phyloP scores from a whole-genome alignment of 2,797 vertebrate species.

The Rhinichthys osculus region DNA sequence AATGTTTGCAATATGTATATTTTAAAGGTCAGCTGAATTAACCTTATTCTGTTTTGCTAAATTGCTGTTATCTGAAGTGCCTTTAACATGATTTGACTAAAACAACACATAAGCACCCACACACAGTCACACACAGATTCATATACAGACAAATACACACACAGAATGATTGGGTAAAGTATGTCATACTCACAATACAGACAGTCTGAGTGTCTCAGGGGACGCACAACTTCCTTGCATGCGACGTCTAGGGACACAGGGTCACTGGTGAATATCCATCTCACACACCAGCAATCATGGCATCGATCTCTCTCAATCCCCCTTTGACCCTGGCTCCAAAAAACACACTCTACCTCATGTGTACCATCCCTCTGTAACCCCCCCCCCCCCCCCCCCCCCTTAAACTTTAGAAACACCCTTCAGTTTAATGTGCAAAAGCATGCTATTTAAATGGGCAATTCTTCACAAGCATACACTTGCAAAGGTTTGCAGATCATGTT shows the following conservation, averaged over 20 bases:
- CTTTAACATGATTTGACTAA: neutral
- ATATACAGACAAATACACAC: conserved; percentile 29
- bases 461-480: neutral
- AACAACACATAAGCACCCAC: conserved; percentile 3
- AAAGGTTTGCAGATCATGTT: conserved; percentile 19
- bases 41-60: neutral
- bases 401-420: neutral
- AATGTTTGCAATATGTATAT: neutral
- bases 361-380: neutral
- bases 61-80: neutral
- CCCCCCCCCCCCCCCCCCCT: neutral
- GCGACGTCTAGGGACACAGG: conserved; percentile 50
- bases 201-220: conserved; percentile 27
- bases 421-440: neutral
- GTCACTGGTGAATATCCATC: conserved; percentile 61
- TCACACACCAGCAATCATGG: conserved; percentile 61
- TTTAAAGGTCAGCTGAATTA: neutral
- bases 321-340: conserved; percentile 50
- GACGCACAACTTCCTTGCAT: conserved; percentile 39
- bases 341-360: conserved; percentile 40
- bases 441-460: conserved; percentile 13
- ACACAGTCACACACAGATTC: conserved; percentile 23
- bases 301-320: conserved; percentile 54
- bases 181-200: conserved; percentile 45
- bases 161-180: conserved; percentile 15